A percentile compares a stretch with the other conserved stretches of the same genome.
Evolutionary conservation across 1,140 invertebrate genomes (phyloP).

Genomic region (Epicauta chinensis): DNA sequence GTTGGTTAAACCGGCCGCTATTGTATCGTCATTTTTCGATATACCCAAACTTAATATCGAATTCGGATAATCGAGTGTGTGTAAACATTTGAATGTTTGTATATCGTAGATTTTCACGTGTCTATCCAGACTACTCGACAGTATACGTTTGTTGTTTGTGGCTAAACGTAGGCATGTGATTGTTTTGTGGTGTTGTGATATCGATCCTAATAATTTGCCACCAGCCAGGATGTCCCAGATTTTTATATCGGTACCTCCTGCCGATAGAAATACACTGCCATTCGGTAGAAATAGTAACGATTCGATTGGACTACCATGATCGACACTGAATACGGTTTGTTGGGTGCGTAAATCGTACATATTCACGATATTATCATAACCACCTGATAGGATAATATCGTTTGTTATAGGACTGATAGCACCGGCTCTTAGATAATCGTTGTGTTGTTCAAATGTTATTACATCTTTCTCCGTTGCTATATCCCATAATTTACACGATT

Average conservation of each 20-base stretch:
- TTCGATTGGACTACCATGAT: slow-evolving; percentile 89
- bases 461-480: slow-evolving; percentile 73
- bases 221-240: slow-evolving; percentile 90
- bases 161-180: slow-evolving; percentile 77
- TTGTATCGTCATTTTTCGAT: slow-evolving; percentile 72
- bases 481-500: slow-evolving; percentile 83
- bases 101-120: slow-evolving; percentile 94
- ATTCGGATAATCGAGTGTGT: slow-evolving; percentile 86
- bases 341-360: slow-evolving; percentile 81
- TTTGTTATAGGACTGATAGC: slow-evolving; percentile 67
- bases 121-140: slow-evolving; percentile 87
- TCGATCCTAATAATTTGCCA: slow-evolving; percentile 71
- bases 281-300: slow-evolving; percentile 81
- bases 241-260: slow-evolving; percentile 86
- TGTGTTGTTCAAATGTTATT: slow-evolving; percentile 61
- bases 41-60: slow-evolving; percentile 80
- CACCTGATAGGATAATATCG: slow-evolving; percentile 76
- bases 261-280: slow-evolving; percentile 85
- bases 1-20: slow-evolving; percentile 89
- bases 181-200: slow-evolving; percentile 89
- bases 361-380: slow-evolving; percentile 89
- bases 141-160: slow-evolving; percentile 69
- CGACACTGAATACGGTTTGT: slow-evolving; percentile 64
- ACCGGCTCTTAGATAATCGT: slow-evolving; percentile 78
- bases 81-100: slow-evolving; percentile 76